Evolutionary conservation across 2,888 invertebrate species (phyloP), one percentile per base, ranked within the genome.

Genomic region (Mongoloraphidia duomilia): DNA sequence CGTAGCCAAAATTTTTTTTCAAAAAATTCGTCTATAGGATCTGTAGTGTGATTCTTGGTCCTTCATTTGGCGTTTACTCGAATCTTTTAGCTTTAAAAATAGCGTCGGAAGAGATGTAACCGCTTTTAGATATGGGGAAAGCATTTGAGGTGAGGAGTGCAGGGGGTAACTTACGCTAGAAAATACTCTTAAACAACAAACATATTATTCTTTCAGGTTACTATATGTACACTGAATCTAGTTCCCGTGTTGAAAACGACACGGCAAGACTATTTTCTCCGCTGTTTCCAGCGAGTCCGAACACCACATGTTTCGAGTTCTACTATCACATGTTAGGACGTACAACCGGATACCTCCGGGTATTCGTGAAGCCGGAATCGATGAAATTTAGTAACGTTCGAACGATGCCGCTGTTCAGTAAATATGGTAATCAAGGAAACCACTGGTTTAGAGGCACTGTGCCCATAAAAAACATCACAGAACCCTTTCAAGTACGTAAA

Each of bases 151-250:
- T n/a, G n/a, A n/a, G n/a, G n/a, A n/a, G n/a, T n/a, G n/a, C n/a
- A n/a, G n/a, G n/a, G n/a, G n/a, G n/a, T n/a, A n/a, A n/a, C n/a
- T n/a, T n/a, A n/a, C n/a, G n/a, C n/a, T n/a, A n/a, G n/a, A n/a
- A n/a, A n/a, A n/a, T n/a, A n/a, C n/a, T n/a, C n/a, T 26, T n/a
- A 26, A 42, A 8, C 6, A 26, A 42, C n/a, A 5, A 10, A 14
- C 10, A 13, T 8, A 36, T 45, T 42, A 56, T 49, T 48, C 56
- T 68, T 70, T 53, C 69, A 77, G 89, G 89, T 0, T 77, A 84
- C 59, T 93, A 87, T 64, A 80, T 93, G 77, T 84, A 85, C 57
- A 79, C 90, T 53, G 91, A 92, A 61, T 80, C 86, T 12, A 78
- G 84, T 0, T 72, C 76, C 0, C 68, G 76, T 11, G 57, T 68